Evolutionary conservation across 2,797 vertebrate genomes (phyloP).

Genomic region (Malacoraja senta): DNA sequence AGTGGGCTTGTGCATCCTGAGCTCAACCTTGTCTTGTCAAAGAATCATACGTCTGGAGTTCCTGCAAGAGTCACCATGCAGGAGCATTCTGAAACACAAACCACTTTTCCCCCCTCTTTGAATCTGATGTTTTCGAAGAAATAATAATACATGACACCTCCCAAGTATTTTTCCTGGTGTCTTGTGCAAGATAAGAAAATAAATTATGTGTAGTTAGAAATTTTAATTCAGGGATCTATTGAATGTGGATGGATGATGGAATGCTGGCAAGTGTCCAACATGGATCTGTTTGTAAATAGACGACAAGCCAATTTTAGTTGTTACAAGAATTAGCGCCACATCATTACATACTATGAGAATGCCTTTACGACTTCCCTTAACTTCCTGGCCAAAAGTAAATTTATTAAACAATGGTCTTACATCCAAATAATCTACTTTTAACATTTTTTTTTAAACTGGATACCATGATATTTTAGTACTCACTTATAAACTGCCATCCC

Average conservation of each 20-base stretch:
- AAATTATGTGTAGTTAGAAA: neutral
- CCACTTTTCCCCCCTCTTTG: neutral
- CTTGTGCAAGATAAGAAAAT: neutral
- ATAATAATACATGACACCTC: neutral
- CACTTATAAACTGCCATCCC: too few relatives aligned
- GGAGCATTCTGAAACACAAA: neutral
- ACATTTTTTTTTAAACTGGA: too few relatives aligned
- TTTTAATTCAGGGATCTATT: neutral
- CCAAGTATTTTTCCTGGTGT: neutral
- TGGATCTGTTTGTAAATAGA: neutral
- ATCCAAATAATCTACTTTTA: too few relatives aligned
- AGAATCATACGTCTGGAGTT: neutral
- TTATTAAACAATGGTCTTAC: too few relatives aligned
- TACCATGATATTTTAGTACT: too few relatives aligned
- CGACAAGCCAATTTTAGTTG: neutral
- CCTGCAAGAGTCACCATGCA: neutral
- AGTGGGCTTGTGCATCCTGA: neutral
- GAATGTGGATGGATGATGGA: neutral
- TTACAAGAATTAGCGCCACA: neutral
- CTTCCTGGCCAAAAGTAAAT: too few relatives aligned
- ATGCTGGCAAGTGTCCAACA: neutral
- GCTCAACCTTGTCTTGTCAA: neutral
- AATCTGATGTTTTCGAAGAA: neutral
- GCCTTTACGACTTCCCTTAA: too few relatives aligned
- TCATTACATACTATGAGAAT: too few relatives aligned